Base-by-base conservation (phyloP, 1,140 invertebrate species). In the Helicoverpa zea region DNA sequence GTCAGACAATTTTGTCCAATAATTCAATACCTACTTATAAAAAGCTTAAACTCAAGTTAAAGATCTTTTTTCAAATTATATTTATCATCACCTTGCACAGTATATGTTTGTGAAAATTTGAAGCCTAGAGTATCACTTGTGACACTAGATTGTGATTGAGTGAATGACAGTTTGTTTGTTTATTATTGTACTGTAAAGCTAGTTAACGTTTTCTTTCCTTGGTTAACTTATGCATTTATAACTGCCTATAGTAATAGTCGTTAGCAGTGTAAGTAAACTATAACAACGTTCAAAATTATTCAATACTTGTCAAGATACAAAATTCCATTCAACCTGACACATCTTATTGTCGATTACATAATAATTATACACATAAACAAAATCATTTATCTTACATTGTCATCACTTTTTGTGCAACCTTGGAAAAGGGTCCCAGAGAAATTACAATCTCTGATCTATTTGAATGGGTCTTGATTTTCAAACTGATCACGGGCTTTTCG, bases 401-500 rank as follows among this genome's bases (percentile, higher is more conserved):
- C 43, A 61, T 61, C 43, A 68, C 16, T 49, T 68, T n/a, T 64
- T 64, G 9, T n/a, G 64, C 64, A 49, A 16, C 18, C 16, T 23
- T 16, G 14, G 35, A 18, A 16, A 3, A 18, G 63, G 43, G 63
- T 66, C n/a, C 7, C 23, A 23, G 23, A 23, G 16, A 18, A 64
- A 47, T 64, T n/a, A 47, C 0, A 5, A 35, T 35, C 35, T 35
- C 35, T 35, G 7, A 56, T 30, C 14, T 61, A 86, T 59, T 83
- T 86, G 88, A 18, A 63, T 73, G 49, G 76, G 88, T 87, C 43
- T 84, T 87, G 89, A 83, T 84, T 86, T 89, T 93, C 89, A 75
- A 94, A 84, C 35, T 92, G 90, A 85, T 88, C 90, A 13, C 94
- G 86, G 1, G 96, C 96, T 88, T 96, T 95, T 16, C 96, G 94